Base-by-base conservation (phyloP, 2,888 invertebrate species). In the Blastobasis adustella region DNA sequence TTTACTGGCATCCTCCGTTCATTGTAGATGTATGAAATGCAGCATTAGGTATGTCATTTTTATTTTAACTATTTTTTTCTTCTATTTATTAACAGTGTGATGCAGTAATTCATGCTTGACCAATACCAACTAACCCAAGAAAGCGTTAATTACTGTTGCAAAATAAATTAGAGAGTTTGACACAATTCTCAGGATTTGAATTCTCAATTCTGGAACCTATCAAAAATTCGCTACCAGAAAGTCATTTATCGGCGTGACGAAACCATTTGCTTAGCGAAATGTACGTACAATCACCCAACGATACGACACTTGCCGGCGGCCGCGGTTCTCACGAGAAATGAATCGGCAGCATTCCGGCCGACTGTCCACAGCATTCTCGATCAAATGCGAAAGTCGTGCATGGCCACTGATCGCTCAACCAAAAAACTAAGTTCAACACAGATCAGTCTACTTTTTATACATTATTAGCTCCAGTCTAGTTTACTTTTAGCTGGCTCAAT, bases 341-440 rank as follows among this genome's bases (percentile, higher is more conserved):
- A 75, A 70, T 69, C 71, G 71, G 69, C 71, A 73, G 76, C 79
- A 85, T 83, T 84, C 78, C 77, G 63, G 64, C 62, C 59, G 64
- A 75, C 67, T 78, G 80, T 82, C 79, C 73, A 79, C 76, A 71
- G 79, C 78, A 75, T 75, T 77, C 73, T 76, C 74, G 62, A 71
- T 68, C 72, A 83, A 87, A 87, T 66, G 77, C 79, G 65, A 82
- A 80, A 86, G 80, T 88, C 87, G 88, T 88, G 88, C 88, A 87
- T 88, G 71, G 79, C 87, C 76, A 69, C 67, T 65, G 77, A 71
- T 65, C 78, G 72, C 63, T 76, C 73, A 66, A 79, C 79, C 77
- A 76, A 83, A 86, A 83, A 85, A 79, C 69, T 69, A 65, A 64
- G 58, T 68, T 64, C 76, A 74, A 77, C 71, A 82, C 64, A 65